These are phyloP conservation scores for Melinaea marsaeus DNA, from an alignment of 2,888 invertebrate species.

Conservation along the genomic window DNA sequence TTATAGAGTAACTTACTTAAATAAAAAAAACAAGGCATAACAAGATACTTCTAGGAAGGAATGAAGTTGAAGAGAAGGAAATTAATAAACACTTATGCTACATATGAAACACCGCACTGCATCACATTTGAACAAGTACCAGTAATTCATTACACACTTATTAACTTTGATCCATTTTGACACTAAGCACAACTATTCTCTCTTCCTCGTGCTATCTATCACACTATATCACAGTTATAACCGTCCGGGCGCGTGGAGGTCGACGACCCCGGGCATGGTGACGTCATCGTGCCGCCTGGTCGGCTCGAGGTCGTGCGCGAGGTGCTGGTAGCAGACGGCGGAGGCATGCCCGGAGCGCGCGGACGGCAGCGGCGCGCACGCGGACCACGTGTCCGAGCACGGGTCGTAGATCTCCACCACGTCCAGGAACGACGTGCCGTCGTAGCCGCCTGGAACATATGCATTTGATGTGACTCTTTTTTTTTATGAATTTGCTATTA, in stretches of 20 bases:
- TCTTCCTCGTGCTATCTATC: too few species aligned
- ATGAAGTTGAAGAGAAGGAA: not conserved
- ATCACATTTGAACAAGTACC: not conserved
- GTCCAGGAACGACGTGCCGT: slow-evolving; percentile 89
- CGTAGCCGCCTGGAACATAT: slow-evolving; percentile 86
- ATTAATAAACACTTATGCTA: not conserved
- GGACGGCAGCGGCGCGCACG: slow-evolving; percentile 87
- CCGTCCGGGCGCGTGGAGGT: too few species aligned
- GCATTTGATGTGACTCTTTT: not conserved
- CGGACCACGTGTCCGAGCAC: slow-evolving; percentile 84
- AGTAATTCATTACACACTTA: too few species aligned
- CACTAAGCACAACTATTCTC: too few species aligned
- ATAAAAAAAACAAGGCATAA: not conserved
- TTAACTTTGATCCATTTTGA: too few species aligned
- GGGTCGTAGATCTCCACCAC: slow-evolving; percentile 95
- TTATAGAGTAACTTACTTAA: too few species aligned
- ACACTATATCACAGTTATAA: too few species aligned
- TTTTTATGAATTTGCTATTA: not conserved
- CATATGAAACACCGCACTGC: not conserved
- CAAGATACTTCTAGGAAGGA: not conserved
- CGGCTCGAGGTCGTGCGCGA: slow-evolving; percentile 60
- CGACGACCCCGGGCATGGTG: slow-evolving; percentile 18
- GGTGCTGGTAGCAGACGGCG: slow-evolving; percentile 90
- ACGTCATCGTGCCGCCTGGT: slow-evolving; percentile 31
- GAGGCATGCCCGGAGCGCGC: slow-evolving; percentile 95